Base-by-base conservation (phyloP, 2,113 vertebrate genomes). In the Mystacornis crossleyi region DNA sequence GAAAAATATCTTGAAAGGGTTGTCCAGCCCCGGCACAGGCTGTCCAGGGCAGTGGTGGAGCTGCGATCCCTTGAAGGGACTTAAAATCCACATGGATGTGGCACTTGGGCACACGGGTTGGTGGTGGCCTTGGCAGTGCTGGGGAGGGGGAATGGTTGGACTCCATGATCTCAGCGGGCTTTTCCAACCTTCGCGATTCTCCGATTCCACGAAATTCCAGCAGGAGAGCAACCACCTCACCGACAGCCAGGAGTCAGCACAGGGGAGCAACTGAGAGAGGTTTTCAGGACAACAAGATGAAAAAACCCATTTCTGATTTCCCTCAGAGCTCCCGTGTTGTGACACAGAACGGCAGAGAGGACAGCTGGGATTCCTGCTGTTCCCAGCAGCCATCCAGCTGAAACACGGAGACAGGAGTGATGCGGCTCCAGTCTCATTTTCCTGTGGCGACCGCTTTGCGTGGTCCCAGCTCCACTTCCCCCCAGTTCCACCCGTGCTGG, bases 161-260 rank as follows among this genome's bases (percentile, higher is more conserved):
- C 25, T 75, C 29, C 1, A 6, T 17, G 10, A n/a, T 17, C 71
- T 58, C 36, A 50, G 42, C 50, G 43, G 16, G 42, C 7, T 75
- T 66, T 58, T 13, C 71, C 43, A 50, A 38, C 31, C 45, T 51
- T 4, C 23, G n/a, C 18, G 26, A 21, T 43, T 36, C 26, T 26
- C 21, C 36, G 42, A 50, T 42, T 57, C 58, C 18, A 14, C 7
- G 20, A 72, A 54, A 83, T 4, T 19, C 21, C 91, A 75, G 40
- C 20, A 3, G 4, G 50, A 42, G 38, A 64, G 31, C 0, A 5
- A 61, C 47, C 38, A 20, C 34, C 42, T 66, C 61, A 18, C 28
- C 0, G 0, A 28, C 2, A 57, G 36, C 17, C 61, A 26, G 26
- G 34, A 66, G 33, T 23, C 58, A n/a, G 58, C 0, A 0, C 33